Conservation (phyloP, 1,140 invertebrate species). For the Brachionus asplanchnoidis region DNA sequence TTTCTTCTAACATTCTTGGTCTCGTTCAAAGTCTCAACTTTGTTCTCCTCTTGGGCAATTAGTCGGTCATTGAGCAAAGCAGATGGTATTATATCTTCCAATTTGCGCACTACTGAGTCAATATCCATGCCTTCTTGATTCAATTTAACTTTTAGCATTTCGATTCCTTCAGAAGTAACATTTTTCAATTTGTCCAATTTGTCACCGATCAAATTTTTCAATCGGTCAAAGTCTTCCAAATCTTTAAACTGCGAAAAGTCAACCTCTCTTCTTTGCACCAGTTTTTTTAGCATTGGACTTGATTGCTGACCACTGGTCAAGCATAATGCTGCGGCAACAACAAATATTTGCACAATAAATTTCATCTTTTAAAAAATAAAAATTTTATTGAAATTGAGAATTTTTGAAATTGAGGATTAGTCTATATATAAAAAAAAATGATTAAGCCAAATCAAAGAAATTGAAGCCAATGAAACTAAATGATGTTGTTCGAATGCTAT, state of each 20-base stretch:
- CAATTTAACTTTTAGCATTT: background rate
- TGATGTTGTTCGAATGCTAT: background rate
- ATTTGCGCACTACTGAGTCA: background rate
- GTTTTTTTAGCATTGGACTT: background rate
- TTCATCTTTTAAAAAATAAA: background rate
- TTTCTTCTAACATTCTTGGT: background rate
- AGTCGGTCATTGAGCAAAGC: constrained; percentile 3
- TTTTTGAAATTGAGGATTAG: background rate
- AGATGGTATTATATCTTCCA: background rate
- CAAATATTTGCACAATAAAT: background rate
- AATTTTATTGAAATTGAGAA: background rate
- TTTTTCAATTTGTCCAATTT: constrained; percentile 12
- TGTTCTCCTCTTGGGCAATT: constrained; percentile 21
- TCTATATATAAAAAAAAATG: background rate
- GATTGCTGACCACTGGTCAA: background rate
- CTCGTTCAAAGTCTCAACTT: background rate
- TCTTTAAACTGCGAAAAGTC: constrained; percentile 26
- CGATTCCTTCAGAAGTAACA: background rate
- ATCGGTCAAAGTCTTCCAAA: background rate
- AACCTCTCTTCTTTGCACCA: background rate
- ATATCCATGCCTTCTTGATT: background rate
- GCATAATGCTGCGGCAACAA: background rate
- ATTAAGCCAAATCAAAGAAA: background rate
- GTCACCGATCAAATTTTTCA: constrained; percentile 19
- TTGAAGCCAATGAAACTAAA: background rate